These are phyloP conservation scores for Siderastrea radians DNA, from an alignment of 92 coral and sea anemone genomes.

Conservation along the genomic window DNA sequence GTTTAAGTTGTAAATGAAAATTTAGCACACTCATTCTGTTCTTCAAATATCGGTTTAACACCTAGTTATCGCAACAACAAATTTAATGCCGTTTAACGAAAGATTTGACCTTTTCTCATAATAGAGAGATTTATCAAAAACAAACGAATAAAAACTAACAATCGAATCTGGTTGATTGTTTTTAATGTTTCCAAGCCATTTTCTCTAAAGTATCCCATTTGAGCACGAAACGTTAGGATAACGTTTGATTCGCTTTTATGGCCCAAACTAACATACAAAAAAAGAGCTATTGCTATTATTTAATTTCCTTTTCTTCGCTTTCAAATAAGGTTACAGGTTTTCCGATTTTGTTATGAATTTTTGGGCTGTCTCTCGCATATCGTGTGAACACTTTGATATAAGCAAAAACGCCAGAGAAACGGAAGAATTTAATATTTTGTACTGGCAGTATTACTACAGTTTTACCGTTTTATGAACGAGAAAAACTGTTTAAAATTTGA, in stretches of 20 bases:
- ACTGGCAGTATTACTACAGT: not conserved
- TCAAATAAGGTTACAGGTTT: not conserved
- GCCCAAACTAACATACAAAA: not conserved
- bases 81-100: no score
- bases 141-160: no score
- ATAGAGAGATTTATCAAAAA: no score
- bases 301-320: not conserved
- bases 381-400: not conserved
- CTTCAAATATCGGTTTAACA: no score
- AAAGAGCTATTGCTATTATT: not conserved
- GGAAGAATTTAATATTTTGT: not conserved
- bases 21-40: not conserved
- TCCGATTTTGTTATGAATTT: conserved; percentile 26
- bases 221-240: no score
- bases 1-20: not conserved
- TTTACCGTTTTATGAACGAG: not conserved
- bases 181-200: no score
- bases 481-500: not conserved
- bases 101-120: no score
- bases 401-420: not conserved
- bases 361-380: conserved; percentile 10
- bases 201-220: not conserved
- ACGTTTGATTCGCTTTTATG: no score
- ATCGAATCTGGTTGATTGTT: no score
- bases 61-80: no score